These are phyloP conservation scores for Sciurus niger DNA, from an alignment of 2,113 vertebrate genomes.

Conservation along the genomic window DNA sequence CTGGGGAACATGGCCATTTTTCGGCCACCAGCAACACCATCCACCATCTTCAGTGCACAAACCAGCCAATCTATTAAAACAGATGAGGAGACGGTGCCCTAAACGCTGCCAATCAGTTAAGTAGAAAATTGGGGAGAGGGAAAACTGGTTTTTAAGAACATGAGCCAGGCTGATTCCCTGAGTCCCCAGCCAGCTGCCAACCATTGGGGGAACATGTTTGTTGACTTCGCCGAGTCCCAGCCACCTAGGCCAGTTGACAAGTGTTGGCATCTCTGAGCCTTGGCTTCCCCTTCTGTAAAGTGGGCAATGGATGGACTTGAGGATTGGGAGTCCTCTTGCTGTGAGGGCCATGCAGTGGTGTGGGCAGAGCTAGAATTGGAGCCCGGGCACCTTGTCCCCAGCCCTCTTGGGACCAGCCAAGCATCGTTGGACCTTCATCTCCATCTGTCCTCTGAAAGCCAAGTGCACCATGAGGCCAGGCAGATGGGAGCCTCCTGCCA, in stretches of 20 bases:
- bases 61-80: background rate
- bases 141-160: background rate
- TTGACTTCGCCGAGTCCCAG: too few relatives aligned
- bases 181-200: accelerated
- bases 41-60: background rate
- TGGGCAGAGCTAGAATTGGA: too few relatives aligned
- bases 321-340: background rate
- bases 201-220: too few relatives aligned
- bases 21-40: too few relatives aligned
- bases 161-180: accelerated
- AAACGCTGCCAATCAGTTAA: background rate
- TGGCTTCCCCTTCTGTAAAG: background rate
- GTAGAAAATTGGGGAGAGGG: background rate
- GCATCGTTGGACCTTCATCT: too few relatives aligned
- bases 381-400: too few relatives aligned
- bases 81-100: background rate
- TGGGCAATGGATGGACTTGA: background rate
- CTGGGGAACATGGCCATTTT: accelerated
- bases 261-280: background rate
- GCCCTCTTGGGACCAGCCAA: too few relatives aligned
- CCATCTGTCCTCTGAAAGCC: background rate
- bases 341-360: too few relatives aligned
- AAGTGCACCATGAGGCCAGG: background rate
- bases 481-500: background rate
- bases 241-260: too few relatives aligned